phyloP scores from a whole-genome alignment of 1,140 invertebrate species.

The Vanessa tameamea region DNA sequence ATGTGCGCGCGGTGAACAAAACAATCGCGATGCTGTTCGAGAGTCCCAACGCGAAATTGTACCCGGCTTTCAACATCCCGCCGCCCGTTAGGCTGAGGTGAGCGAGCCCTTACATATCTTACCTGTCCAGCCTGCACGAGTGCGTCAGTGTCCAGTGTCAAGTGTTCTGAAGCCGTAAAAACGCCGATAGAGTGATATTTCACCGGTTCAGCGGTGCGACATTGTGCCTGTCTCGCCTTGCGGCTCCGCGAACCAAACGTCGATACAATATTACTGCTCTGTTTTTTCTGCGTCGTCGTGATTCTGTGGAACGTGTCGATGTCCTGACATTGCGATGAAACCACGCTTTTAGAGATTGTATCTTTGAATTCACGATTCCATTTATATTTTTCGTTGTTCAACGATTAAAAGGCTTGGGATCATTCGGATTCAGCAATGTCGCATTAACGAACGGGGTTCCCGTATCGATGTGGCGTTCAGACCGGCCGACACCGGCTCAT shows the following conservation, averaged over 20 bases:
- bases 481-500: constrained; percentile 36
- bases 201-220: constrained; percentile 49
- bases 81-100: constrained; percentile 77
- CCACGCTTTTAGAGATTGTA: constrained; percentile 33
- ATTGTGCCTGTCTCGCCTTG: constrained; percentile 51
- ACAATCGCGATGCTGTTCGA: constrained; percentile 75
- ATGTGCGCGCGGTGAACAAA: constrained; percentile 73
- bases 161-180: constrained; percentile 54
- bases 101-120: constrained; percentile 46
- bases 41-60: constrained; percentile 78
- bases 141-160: constrained; percentile 49
- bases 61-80: constrained; percentile 78
- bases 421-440: constrained; percentile 26
- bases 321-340: constrained; percentile 41
- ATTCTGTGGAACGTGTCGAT: constrained; percentile 42
- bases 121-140: constrained; percentile 1
- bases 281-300: constrained; percentile 54
- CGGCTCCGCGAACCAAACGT: constrained; percentile 59
- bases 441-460: constrained; percentile 25
- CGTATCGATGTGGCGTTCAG: constrained; percentile 28
- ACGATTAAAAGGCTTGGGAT: constrained; percentile 19
- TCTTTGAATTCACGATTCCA: constrained; percentile 29
- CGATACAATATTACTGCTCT: constrained; percentile 61
- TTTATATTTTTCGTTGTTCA: constrained; percentile 36
- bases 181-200: constrained; percentile 55